Percentiles rank a stretch among this genome's conserved stretches.
phyloP scores from a whole-genome alignment of 1,140 invertebrate genomes.

The Hormaphis cornu region DNA sequence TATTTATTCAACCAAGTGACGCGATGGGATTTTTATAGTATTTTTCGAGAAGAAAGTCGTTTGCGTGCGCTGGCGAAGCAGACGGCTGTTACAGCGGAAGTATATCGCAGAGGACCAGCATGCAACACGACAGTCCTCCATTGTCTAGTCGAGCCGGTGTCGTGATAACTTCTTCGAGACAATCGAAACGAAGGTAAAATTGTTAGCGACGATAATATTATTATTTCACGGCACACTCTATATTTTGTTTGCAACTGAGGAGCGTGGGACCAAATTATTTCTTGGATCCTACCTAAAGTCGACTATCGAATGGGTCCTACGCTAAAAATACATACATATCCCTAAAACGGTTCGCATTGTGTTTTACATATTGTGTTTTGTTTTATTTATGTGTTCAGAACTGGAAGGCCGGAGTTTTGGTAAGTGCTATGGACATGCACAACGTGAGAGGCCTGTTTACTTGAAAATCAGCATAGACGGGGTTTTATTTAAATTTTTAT shows the following conservation, averaged over 20 bases:
- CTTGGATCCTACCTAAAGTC: background rate
- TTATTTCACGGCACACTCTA: background rate
- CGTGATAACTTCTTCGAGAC: conserved; percentile 83
- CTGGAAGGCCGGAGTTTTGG: conserved; percentile 29
- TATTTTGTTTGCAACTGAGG: background rate
- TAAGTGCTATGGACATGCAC: conserved; percentile 27
- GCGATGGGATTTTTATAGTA: background rate
- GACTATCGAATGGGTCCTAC: conserved; percentile 7
- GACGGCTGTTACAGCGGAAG: conserved; percentile 28
- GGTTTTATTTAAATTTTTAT: conserved; percentile 20
- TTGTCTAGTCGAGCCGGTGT: conserved; percentile 69
- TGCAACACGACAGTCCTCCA: conserved; percentile 52
- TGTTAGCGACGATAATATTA: background rate
- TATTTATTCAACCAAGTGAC: too few species aligned
- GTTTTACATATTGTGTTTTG: conserved; percentile 27
- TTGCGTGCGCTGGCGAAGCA: conserved; percentile 8
- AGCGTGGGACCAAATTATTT: conserved; percentile 25
- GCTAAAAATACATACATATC: conserved; percentile 12
- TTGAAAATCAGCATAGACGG: conserved; percentile 22
- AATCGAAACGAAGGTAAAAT: conserved; percentile 73
- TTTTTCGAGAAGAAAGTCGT: conserved; percentile 25
- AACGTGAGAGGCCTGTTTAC: conserved; percentile 26
- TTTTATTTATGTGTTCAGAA: conserved; percentile 33
- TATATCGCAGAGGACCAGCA: conserved; percentile 43
- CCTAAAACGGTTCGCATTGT: conserved; percentile 11